phyloP scores from a whole-genome alignment of 37 sponge, comb jelly and placozoan species.

The Trichoplax adhaerens region DNA sequence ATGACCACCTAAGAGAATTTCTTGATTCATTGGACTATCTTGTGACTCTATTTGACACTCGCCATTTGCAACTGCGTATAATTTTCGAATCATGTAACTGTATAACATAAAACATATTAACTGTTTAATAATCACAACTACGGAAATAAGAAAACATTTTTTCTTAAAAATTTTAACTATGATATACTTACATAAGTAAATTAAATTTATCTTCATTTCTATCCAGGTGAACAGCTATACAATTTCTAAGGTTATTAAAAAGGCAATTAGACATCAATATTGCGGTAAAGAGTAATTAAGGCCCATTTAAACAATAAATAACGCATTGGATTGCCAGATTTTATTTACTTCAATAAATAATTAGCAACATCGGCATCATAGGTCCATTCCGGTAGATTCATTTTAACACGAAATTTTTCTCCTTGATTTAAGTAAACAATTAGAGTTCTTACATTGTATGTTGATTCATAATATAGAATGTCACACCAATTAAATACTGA shows the following conservation, averaged over 20 bases:
- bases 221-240: conserved; percentile 66
- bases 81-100: conserved; percentile 58
- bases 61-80: conserved; percentile 56
- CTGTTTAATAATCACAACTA: conserved; percentile 12
- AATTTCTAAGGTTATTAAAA: conserved; percentile 23
- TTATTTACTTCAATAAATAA: conserved; percentile 26
- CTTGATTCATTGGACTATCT: conserved; percentile 94
- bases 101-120: conserved; percentile 6
- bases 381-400: conserved; percentile 56
- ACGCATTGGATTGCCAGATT: background rate
- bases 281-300: too few relatives aligned
- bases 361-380: conserved; percentile 50
- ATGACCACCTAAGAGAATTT: conserved; percentile 80
- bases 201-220: conserved; percentile 79
- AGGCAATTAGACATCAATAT: background rate
- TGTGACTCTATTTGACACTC: conserved; percentile 56
- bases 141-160: background rate
- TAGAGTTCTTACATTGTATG: too few relatives aligned
- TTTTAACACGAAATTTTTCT: conserved; percentile 49
- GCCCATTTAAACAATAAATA: background rate
- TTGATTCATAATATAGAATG: too few relatives aligned
- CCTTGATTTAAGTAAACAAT: conserved; percentile 13
- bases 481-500: too few relatives aligned
- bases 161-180: background rate
- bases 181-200: conserved; percentile 41